Evolutionary conservation across 2,888 invertebrate species (phyloP).

Genomic region (Coremacera marginata): DNA sequence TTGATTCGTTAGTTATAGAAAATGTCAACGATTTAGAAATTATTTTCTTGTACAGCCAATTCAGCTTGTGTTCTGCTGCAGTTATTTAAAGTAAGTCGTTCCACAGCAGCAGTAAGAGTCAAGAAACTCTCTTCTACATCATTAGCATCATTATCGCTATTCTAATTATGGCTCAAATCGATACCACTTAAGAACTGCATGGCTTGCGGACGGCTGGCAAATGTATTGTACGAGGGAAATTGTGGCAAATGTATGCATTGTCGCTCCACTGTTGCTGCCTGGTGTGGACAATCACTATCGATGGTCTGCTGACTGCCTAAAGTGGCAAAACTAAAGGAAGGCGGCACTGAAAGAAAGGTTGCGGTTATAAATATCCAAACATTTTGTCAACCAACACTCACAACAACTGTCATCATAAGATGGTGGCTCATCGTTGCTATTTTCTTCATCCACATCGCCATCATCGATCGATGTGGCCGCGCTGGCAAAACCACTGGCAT

Average conservation of each 20-base stretch:
- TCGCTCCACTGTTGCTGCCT: constrained; percentile 34
- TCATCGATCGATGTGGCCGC: constrained; percentile 9
- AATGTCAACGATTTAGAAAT: neutral
- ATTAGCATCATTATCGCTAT: neutral
- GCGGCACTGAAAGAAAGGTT: constrained; percentile 54
- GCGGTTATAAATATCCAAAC: neutral
- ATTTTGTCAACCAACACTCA: constrained; percentile 46
- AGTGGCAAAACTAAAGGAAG: constrained; percentile 63
- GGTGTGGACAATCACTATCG: constrained; percentile 46
- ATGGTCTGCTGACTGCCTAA: constrained; percentile 59
- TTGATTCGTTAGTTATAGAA: no score
- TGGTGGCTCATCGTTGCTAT: constrained; percentile 57
- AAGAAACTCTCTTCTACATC: neutral
- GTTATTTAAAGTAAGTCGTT: neutral
- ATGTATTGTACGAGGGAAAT: constrained; percentile 60
- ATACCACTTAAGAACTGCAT: neutral
- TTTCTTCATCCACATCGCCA: constrained; percentile 40
- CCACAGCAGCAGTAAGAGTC: neutral
- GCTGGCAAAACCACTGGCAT: constrained; percentile 5
- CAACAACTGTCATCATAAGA: constrained; percentile 64
- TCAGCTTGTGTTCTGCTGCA: neutral
- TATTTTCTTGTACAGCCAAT: neutral
- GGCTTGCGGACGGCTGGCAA: constrained; percentile 54
- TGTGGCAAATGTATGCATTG: constrained; percentile 58
- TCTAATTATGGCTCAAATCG: neutral